Percentiles rank a stretch among this genome's conserved stretches.
Conservation (phyloP, 2,888 invertebrate species). For the Papilio protenor region DNA sequence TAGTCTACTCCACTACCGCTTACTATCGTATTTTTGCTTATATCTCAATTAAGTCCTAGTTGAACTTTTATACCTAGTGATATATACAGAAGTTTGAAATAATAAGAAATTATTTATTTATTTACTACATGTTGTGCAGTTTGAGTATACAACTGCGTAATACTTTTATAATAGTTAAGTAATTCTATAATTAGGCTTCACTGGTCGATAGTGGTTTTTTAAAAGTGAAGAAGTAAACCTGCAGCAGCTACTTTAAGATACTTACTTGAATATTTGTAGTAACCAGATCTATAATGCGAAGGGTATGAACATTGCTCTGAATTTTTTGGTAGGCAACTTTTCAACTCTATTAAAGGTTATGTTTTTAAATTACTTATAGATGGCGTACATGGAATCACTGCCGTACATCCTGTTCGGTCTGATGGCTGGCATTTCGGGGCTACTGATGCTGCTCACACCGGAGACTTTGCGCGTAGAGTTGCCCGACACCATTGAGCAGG, state of each 20-base stretch:
- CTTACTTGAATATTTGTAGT: background rate
- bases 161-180: no score
- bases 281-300: background rate
- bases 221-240: no score
- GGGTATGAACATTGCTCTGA: background rate
- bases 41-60: no score
- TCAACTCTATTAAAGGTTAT: background rate
- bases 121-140: no score
- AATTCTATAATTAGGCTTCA: no score
- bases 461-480: constrained; percentile 54
- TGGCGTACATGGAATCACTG: constrained; percentile 58
- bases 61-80: no score
- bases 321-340: background rate
- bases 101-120: no score
- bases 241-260: no score
- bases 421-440: constrained; percentile 60
- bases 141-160: no score
- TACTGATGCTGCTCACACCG: constrained; percentile 56
- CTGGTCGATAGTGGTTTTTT: no score
- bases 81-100: no score
- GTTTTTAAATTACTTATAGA: constrained; percentile 50
- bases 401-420: constrained; percentile 67
- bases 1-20: background rate
- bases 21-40: no score
- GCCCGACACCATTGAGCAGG: constrained; percentile 58